Base-by-base conservation (phyloP, 2,113 vertebrate species). In the Pelodiscus sinensis region DNA sequence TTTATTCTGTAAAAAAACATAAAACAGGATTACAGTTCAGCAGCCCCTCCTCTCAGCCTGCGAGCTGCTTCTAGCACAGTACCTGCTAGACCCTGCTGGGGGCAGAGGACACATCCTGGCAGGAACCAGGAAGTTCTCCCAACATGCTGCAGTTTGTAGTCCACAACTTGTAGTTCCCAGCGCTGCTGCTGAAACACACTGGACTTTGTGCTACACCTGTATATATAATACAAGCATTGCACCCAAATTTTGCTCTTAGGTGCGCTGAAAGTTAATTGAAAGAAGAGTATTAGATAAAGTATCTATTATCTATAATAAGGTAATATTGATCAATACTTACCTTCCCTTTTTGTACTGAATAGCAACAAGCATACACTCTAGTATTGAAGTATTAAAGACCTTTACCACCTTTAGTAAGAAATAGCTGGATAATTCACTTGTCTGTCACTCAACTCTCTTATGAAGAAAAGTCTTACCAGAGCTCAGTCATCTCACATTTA, bases 311-410 rank as follows among this genome's bases (percentile, higher is more conserved):
- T 35, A 0, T 57, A 51, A 31, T 2, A 56, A 18, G 35, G 7
- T 50, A 77, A 31, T 71, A 35, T 3, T 1, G 7, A 14, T 50
- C 13, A 35, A 77, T 71, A 8, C 84, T 9, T 10, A 3, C 50
- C 16, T 83, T 50, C 22, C 82, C 68, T 79, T 60, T 58, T 29
- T 71, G 21, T 13, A 55, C 51, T 60, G 55, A 3, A 44, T 44
- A 19, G 3, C 18, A 2, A 1, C 8, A 27, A 0, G 3, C n/a
- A 8, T 5, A 1, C 13, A 0, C 27, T 15, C 54, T 22, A 35
- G 19, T 35, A 71, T 27, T 31, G n/a, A n/a, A n/a, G n/a, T n/a
- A n/a, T n/a, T 54, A 2, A 27, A 9, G 77, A 35, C 4, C 6
- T 35, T 58, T 51, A 7, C 9, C 35, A 77, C 38, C 2, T 27